Base-by-base conservation (phyloP, 1,140 invertebrate species). In the Brevipalpus yothersi region DNA sequence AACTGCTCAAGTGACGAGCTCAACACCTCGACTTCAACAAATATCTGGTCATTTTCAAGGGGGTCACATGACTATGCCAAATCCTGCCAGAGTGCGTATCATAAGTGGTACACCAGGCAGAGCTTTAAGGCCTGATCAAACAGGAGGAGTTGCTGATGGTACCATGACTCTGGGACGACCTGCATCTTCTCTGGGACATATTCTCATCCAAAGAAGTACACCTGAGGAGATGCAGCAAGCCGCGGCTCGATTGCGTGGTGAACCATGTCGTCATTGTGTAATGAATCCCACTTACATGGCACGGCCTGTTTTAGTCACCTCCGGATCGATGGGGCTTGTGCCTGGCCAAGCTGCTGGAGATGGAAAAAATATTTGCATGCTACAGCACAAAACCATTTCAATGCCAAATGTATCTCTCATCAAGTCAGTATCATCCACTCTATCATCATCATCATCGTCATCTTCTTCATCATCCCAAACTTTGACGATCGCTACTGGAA, bases 381-480 rank as follows among this genome's bases (percentile, higher is more conserved):
- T 51, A 19, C 21, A 49, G 12, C 39, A 58, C 40, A 58, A 58
- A 53, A 58, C 58, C 17, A 51, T 58, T 21, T 58, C 58, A 40
- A 58, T 58, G 58, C 58, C 58, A 31, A 58, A 58, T 40, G 58
- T 51, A 23, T 21, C 58, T n/a, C 39, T 58, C 7, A 51, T 51
- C 10, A 58, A 53, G 23, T 55, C 53, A 40, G n/a, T 51, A 12
- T 19, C 31, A 31, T 31, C 31, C 5, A 31, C 31, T 31, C 31
- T 31, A 31, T 31, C 31, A 31, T 31, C 31, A 2, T 31, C 31
- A 3, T 31, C 31, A 31, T 31, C 31, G 5, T 31, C 31, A 2
- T 31, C 31, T 31, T 31, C 31, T 31, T 31, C 31, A 31, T 47
- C 45, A n/a, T 19, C 53, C 39, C 53, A 55, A 17, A 55, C 40